phyloP scores from a whole-genome alignment of 2,797 vertebrate genomes.

The Discoglossus pictus region DNA sequence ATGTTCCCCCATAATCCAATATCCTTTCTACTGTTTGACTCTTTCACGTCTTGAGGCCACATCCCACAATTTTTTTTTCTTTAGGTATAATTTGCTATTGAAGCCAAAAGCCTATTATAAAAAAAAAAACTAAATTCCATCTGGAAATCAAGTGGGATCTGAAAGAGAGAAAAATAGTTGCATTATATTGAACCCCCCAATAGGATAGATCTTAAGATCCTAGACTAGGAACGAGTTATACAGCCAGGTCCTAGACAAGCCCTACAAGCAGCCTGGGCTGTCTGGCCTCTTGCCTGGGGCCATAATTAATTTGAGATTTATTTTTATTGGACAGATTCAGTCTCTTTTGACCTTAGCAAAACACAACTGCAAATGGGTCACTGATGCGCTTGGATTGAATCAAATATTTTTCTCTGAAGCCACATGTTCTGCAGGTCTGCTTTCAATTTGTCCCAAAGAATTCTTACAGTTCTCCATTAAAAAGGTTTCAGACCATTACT shows the following conservation, averaged over 20 bases:
- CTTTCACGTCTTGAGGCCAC: neutral
- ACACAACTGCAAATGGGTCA: conserved; percentile 88
- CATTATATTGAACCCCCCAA: conserved; percentile 1
- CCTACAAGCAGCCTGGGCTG: conserved; percentile 83
- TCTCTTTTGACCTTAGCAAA: conserved; percentile 97
- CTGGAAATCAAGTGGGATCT: conserved; percentile 2
- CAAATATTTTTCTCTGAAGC: conserved; percentile 83
- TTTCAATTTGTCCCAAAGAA: conserved; percentile 80
- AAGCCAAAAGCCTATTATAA: neutral
- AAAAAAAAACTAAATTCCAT: neutral
- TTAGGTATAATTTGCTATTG: conserved; percentile 53
- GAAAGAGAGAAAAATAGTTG: conserved; percentile 19
- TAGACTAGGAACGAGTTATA: conserved; percentile 44
- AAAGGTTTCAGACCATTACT: conserved; percentile 65
- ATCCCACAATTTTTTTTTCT: conserved; percentile 39
- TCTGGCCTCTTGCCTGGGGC: conserved; percentile 93
- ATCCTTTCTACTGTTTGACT: conserved; percentile 27
- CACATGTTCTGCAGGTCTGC: conserved; percentile 82
- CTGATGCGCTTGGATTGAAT: conserved; percentile 87
- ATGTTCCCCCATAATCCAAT: conserved; percentile 31
- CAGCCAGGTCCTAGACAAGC: conserved; percentile 77
- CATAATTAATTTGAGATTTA: conserved; percentile 99
- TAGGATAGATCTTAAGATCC: neutral
- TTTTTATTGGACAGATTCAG: conserved; percentile 97
- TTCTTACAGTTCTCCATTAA: conserved; percentile 63